A percentile compares a stretch with the other conserved stretches of the same genome.
Evolutionary conservation across 2,113 vertebrate genomes (phyloP).

Genomic region (Scolopax mira): DNA sequence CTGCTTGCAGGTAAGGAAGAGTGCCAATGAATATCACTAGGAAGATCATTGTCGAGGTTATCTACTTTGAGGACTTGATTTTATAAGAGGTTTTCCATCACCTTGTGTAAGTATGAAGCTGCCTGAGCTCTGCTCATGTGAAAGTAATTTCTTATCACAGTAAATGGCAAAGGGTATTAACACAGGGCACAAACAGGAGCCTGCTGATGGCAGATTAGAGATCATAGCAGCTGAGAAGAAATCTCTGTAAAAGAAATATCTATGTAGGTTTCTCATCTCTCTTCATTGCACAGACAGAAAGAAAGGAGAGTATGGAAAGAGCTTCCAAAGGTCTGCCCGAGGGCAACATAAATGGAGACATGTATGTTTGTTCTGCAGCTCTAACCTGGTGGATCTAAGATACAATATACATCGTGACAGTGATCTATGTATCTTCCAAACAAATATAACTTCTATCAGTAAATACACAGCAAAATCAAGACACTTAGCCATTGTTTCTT

Average conservation of each 20-base stretch:
- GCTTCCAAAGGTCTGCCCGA: neutral
- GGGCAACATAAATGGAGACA: neutral
- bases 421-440: neutral
- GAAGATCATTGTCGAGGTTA: neutral
- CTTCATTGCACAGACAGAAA: neutral
- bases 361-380: neutral
- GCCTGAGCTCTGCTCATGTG: neutral
- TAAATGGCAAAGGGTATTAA: constrained; percentile 21
- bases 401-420: neutral
- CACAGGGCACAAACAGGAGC: neutral
- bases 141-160: neutral
- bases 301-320: neutral
- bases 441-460: neutral
- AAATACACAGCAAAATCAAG: neutral
- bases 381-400: neutral
- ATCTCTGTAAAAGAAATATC: neutral
- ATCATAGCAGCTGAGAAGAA: neutral
- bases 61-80: constrained; percentile 1
- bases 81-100: constrained; percentile 49
- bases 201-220: constrained; percentile 2
- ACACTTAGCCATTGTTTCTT: neutral
- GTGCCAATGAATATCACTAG: neutral
- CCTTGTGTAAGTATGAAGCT: neutral
- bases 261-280: neutral
- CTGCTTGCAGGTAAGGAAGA: neutral